A percentile compares a stretch with the other conserved stretches of the same genome.
phyloP scores from a whole-genome alignment of 2,888 invertebrate species.

The Calliphora vomitoria region DNA sequence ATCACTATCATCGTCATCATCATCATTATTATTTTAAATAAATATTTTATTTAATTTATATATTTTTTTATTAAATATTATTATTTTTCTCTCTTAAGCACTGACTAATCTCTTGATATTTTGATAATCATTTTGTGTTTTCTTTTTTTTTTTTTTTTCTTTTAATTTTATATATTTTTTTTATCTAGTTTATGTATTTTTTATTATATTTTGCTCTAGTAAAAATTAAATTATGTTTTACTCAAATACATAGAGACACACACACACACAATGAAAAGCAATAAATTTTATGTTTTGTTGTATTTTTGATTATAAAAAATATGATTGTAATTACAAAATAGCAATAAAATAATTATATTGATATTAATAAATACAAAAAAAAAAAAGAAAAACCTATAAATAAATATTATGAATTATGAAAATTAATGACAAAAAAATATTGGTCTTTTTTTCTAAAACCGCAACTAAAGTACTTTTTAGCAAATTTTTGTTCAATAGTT shows the following conservation, averaged over 20 bases:
- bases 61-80: neutral
- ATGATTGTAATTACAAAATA: slow-evolving; percentile 56
- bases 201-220: slow-evolving; percentile 4
- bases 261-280: slow-evolving; percentile 52
- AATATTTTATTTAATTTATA: slow-evolving; percentile 31
- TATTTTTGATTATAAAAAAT: slow-evolving; percentile 50
- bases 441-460: neutral
- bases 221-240: neutral
- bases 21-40: slow-evolving; percentile 19
- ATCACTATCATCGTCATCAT: neutral
- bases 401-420: slow-evolving; percentile 56
- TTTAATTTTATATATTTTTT: neutral
- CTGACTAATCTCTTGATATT: slow-evolving; percentile 38
- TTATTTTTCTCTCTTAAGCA: slow-evolving; percentile 20
- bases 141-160: neutral
- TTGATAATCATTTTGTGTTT: slow-evolving; percentile 39
- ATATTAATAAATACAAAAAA: slow-evolving; percentile 26
- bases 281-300: slow-evolving; percentile 46
- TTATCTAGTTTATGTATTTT: slow-evolving; percentile 1
- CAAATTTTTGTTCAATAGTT: too few relatives aligned
- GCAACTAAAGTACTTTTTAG: too few relatives aligned
- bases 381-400: slow-evolving; percentile 22
- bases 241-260: slow-evolving; percentile 1
- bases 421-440: slow-evolving; percentile 7
- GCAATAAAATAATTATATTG: slow-evolving; percentile 42